Percentiles rank a stretch among this genome's conserved stretches.
phyloP scores from a whole-genome alignment of 2,113 vertebrate genomes.

The Cryptotis parvus region DNA sequence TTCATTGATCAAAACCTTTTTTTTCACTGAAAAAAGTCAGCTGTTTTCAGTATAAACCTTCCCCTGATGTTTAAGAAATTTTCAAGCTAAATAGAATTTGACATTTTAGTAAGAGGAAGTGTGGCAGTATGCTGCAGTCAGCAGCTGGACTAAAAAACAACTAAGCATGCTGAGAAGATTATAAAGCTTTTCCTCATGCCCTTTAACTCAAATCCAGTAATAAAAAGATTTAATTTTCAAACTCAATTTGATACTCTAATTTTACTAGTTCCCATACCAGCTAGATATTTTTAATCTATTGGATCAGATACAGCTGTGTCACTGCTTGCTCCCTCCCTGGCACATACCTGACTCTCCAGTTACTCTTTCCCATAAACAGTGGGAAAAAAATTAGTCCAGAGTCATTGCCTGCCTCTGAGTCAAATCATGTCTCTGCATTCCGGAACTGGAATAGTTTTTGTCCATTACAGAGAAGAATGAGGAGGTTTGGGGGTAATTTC shows the following conservation, averaged over 20 bases:
- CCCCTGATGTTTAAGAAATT: constrained; percentile 73
- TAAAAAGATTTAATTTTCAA: constrained; percentile 78
- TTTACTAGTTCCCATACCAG: constrained; percentile 69
- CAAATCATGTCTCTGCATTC: background rate
- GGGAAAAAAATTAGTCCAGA: background rate
- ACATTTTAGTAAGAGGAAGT: constrained; percentile 83
- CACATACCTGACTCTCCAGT: background rate
- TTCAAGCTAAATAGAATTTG: constrained; percentile 79
- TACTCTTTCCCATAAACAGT: constrained; percentile 12
- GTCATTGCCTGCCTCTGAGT: constrained; percentile 13
- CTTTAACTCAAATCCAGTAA: constrained; percentile 77
- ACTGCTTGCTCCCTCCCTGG: constrained; percentile 29
- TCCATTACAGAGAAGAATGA: constrained; percentile 1
- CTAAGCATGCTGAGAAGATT: constrained; percentile 68
- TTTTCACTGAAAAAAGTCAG: constrained; percentile 64
- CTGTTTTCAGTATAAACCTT: constrained; percentile 73
- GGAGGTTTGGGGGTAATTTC: constrained; percentile 52
- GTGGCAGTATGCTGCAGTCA: constrained; percentile 79
- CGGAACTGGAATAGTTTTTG: constrained; percentile 52
- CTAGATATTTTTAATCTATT: constrained; percentile 68
- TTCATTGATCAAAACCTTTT: constrained; percentile 75
- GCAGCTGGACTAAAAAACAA: constrained; percentile 78
- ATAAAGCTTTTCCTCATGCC: constrained; percentile 65
- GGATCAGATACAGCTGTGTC: constrained; percentile 45
- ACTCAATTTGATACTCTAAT: constrained; percentile 77